Percentiles rank a stretch among this genome's conserved stretches.
Evolutionary conservation across 1,140 invertebrate genomes (phyloP).

Genomic region (Sipha flava): DNA sequence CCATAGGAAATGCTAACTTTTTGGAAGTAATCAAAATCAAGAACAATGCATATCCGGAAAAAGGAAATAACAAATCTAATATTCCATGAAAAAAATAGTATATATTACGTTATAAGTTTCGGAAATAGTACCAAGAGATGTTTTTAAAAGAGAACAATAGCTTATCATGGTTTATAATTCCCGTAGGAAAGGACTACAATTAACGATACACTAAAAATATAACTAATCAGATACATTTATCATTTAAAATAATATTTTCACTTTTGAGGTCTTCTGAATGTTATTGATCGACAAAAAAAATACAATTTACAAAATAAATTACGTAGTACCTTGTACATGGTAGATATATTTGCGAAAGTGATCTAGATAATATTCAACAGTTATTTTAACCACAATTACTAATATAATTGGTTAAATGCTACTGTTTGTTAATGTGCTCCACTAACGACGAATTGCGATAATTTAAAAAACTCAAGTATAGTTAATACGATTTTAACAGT

Average conservation of each 20-base stretch:
- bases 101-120: background rate
- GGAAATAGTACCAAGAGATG: background rate
- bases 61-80: constrained; percentile 3
- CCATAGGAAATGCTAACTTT: background rate
- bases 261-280: background rate
- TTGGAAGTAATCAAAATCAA: background rate
- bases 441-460: too few relatives aligned
- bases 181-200: background rate
- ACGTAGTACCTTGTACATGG: too few relatives aligned
- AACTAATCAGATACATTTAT: background rate
- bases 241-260: background rate
- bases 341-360: background rate
- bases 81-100: constrained; percentile 18
- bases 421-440: too few relatives aligned
- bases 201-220: background rate
- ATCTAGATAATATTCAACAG: background rate
- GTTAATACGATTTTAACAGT: too few relatives aligned
- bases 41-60: constrained; percentile 29
- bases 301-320: background rate
- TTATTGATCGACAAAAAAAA: background rate
- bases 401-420: too few relatives aligned
- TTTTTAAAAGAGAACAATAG: constrained; percentile 3
- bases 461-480: too few relatives aligned
- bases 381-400: background rate
- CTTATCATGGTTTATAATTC: background rate